phyloP scores from a whole-genome alignment of 1,140 invertebrate genomes.

The Drosophila jambulina region DNA sequence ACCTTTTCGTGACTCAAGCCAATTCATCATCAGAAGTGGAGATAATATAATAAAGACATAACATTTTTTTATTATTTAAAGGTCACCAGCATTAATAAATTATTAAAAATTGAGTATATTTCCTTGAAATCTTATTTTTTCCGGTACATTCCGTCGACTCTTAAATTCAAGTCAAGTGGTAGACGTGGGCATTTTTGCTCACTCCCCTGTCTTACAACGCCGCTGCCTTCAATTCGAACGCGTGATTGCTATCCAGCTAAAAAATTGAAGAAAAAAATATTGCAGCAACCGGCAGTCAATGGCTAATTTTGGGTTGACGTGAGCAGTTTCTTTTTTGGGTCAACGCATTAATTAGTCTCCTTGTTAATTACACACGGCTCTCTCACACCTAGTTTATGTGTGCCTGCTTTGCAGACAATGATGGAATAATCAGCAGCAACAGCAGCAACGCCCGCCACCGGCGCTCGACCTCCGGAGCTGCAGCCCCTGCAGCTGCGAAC shows the following conservation, averaged over 20 bases:
- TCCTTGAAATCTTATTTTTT: conserved; percentile 32
- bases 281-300: conserved; percentile 50
- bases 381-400: conserved; percentile 59
- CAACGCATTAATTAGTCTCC: conserved; percentile 78
- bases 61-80: conserved; percentile 12
- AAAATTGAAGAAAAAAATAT: conserved; percentile 15
- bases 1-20: conserved; percentile 16
- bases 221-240: conserved; percentile 36
- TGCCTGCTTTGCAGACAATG: conserved; percentile 72
- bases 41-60: neutral
- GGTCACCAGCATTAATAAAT: conserved; percentile 19
- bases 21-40: neutral
- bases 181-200: conserved; percentile 22
- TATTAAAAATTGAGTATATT: conserved; percentile 7
- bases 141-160: neutral
- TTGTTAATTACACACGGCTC: conserved; percentile 57
- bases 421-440: conserved; percentile 43
- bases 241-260: conserved; percentile 42
- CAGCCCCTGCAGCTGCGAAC: conserved; percentile 28
- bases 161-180: conserved; percentile 20
- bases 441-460: conserved; percentile 51
- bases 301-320: conserved; percentile 61
- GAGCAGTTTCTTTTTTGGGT: conserved; percentile 68
- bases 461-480: conserved; percentile 42
- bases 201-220: conserved; percentile 18